phyloP scores from a whole-genome alignment of 1,140 invertebrate genomes.

The Coptotermes formosanus region DNA sequence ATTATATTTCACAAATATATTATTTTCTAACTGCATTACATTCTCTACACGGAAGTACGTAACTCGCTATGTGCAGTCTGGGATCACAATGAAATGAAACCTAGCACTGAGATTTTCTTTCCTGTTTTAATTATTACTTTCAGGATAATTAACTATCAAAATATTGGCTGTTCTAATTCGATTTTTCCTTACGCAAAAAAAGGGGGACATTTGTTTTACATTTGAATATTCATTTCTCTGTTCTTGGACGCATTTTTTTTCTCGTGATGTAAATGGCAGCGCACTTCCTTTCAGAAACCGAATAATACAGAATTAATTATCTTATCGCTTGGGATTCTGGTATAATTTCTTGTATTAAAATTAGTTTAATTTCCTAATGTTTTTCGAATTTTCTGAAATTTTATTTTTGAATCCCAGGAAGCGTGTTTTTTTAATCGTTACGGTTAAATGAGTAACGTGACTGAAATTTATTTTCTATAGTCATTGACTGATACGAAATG shows the following conservation, averaged over 20 bases:
- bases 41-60: too few relatives aligned
- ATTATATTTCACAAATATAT: too few relatives aligned
- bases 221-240: not conserved
- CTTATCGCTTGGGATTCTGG: not conserved
- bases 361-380: too few relatives aligned
- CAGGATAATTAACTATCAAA: not conserved
- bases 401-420: too few relatives aligned
- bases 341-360: not conserved
- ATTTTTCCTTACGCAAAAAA: not conserved
- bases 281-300: not conserved
- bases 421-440: too few relatives aligned
- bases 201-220: not conserved
- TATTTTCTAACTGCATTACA: too few relatives aligned
- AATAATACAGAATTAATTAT: not conserved
- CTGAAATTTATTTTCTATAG: too few relatives aligned
- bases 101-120: not conserved
- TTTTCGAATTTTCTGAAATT: too few relatives aligned
- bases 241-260: not conserved
- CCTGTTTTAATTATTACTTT: not conserved
- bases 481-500: too few relatives aligned
- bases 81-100: not conserved
- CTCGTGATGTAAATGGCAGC: not conserved
- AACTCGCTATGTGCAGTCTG: too few relatives aligned
- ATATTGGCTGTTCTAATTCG: not conserved
- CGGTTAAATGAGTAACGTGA: too few relatives aligned